These are phyloP conservation scores for Drosophila elegans DNA, from an alignment of 1,140 invertebrate species.

Conservation along the genomic window DNA sequence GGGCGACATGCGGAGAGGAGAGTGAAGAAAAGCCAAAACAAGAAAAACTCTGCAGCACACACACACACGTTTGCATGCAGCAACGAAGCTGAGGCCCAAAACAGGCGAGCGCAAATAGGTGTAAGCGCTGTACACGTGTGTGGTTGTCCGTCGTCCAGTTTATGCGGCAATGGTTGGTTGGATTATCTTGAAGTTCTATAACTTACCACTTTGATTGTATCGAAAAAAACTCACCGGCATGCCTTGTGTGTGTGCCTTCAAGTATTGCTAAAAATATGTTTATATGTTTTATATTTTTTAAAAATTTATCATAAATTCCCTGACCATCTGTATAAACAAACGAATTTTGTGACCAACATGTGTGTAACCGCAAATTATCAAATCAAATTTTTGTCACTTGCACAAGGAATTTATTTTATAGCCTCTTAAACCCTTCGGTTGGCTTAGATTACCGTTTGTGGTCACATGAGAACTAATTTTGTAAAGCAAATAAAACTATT, in stretches of 20 bases:
- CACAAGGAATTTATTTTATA: too few relatives aligned
- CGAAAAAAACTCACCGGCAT: not conserved
- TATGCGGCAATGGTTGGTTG: constrained; percentile 10
- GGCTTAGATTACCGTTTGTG: too few relatives aligned
- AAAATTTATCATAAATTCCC: too few relatives aligned
- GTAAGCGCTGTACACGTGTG: constrained; percentile 51
- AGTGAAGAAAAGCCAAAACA: constrained; percentile 31
- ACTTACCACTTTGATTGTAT: not conserved
- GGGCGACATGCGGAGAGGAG: constrained; percentile 2
- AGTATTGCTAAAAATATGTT: too few relatives aligned
- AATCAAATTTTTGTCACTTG: too few relatives aligned
- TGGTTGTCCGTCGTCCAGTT: constrained; percentile 54
- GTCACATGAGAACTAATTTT: too few relatives aligned
- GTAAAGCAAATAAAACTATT: too few relatives aligned
- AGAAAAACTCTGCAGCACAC: constrained; percentile 32
- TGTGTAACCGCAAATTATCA: too few relatives aligned
- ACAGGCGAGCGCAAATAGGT: constrained; percentile 73
- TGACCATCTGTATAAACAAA: not conserved
- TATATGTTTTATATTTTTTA: too few relatives aligned
- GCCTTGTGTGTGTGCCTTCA: too few relatives aligned
- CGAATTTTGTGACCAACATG: not conserved
- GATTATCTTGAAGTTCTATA: too few relatives aligned
- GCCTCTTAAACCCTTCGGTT: too few relatives aligned
- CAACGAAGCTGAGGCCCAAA: constrained; percentile 58
- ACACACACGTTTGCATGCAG: constrained; percentile 29